phyloP scores from a whole-genome alignment of 2,888 invertebrate species.

The Eristalis pertinax region DNA sequence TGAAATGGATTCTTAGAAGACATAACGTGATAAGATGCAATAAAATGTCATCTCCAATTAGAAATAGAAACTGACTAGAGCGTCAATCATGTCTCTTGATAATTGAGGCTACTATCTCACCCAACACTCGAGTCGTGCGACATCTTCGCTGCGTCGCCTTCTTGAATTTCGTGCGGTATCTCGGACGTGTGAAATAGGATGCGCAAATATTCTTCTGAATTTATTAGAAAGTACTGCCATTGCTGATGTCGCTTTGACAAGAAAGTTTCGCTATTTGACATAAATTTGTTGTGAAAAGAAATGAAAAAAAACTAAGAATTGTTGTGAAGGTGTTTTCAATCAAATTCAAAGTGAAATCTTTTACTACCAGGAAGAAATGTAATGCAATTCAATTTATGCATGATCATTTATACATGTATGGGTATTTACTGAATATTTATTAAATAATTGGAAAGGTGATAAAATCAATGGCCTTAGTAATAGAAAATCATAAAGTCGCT shows the following conservation, averaged over 20 bases:
- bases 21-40: not conserved
- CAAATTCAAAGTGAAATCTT: no score
- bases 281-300: not conserved
- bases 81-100: not conserved
- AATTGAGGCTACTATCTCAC: not conserved
- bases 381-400: no score
- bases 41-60: not conserved
- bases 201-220: not conserved
- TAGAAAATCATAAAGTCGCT: no score
- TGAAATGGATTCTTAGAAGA: not conserved
- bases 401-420: no score
- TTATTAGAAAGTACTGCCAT: not conserved
- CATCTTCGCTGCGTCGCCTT: not conserved
- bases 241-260: not conserved
- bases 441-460: no score
- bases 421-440: no score
- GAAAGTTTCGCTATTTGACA: not conserved
- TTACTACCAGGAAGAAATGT: no score
- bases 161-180: not conserved
- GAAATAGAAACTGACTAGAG: not conserved
- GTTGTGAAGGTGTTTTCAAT: not conserved
- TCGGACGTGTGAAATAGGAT: not conserved
- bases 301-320: not conserved
- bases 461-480: no score
- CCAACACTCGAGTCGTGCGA: not conserved